Conservation (phyloP, 2,888 invertebrate species). For the Oscheius sp. region DNA sequence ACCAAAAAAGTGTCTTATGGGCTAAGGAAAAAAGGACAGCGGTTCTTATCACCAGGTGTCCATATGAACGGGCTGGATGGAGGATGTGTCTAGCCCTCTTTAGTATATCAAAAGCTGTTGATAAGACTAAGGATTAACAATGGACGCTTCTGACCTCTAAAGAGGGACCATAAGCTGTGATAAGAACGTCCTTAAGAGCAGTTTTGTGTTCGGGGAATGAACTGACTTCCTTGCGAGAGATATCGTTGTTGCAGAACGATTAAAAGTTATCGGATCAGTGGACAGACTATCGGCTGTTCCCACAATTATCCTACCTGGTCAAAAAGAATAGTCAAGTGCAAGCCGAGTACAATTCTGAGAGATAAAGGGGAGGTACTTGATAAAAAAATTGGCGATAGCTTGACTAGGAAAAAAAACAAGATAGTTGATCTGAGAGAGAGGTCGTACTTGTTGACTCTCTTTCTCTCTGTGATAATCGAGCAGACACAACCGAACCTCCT, state of each 20-base stretch:
- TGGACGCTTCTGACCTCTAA: too few relatives aligned
- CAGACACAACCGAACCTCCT: not conserved
- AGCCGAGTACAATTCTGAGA: not conserved
- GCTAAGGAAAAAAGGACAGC: not conserved
- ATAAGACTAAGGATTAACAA: too few relatives aligned
- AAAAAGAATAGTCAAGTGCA: not conserved
- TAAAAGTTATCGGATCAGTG: slow-evolving; percentile 17
- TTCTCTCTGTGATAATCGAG: slow-evolving; percentile 1
- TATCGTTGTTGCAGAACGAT: slow-evolving; percentile 2
- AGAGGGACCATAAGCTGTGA: too few relatives aligned
- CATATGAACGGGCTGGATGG: not conserved
- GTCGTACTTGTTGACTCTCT: slow-evolving; percentile 11
- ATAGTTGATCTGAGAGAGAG: not conserved
- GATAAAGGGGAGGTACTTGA: not conserved
- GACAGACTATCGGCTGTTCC: not conserved
- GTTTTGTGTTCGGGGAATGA: too few relatives aligned
- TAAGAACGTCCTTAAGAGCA: too few relatives aligned
- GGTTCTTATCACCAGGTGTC: slow-evolving; percentile 4
- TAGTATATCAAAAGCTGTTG: too few relatives aligned
- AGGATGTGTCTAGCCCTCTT: slow-evolving; percentile 3
- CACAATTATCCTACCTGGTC: not conserved
- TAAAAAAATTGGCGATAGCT: not conserved
- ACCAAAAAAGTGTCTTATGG: not conserved
- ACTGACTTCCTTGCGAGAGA: not conserved
- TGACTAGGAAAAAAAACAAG: not conserved